These are phyloP conservation scores for Apamea monoglypha DNA, from an alignment of 2,888 invertebrate species.

Conservation along the genomic window DNA sequence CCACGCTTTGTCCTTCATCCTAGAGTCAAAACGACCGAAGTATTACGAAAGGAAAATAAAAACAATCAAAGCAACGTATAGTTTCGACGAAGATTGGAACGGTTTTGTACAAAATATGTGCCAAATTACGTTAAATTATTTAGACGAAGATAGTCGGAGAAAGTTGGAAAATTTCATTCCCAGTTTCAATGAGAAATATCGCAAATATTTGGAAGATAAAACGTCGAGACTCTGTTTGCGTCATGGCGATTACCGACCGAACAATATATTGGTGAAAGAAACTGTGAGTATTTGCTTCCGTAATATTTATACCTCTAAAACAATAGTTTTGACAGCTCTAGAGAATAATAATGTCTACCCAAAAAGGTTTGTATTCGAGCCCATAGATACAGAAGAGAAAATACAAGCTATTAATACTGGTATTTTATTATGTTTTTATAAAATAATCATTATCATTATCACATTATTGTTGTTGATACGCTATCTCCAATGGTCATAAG, in stretches of 20 bases:
- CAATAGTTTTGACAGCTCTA: background rate
- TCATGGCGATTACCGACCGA: constrained; percentile 73
- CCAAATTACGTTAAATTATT: constrained; percentile 55
- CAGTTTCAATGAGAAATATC: constrained; percentile 61
- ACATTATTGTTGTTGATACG: background rate
- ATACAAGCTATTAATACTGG: background rate
- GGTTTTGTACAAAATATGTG: constrained; percentile 64
- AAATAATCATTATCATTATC: too few relatives aligned
- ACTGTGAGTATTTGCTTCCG: constrained; percentile 64
- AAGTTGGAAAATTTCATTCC: constrained; percentile 63
- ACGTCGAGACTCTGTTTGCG: constrained; percentile 65
- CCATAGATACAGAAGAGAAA: background rate
- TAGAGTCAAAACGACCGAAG: constrained; percentile 70
- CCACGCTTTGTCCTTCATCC: constrained; percentile 74
- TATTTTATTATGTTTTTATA: background rate
- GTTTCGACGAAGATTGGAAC: constrained; percentile 60
- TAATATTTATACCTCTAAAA: background rate
- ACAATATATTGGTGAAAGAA: constrained; percentile 71
- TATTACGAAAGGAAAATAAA: constrained; percentile 72
- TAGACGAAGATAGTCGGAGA: constrained; percentile 62
- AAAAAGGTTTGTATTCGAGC: background rate
- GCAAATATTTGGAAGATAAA: constrained; percentile 60
- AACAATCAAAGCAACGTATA: constrained; percentile 57
- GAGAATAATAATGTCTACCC: background rate
- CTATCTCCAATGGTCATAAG: constrained; percentile 29